Base-by-base conservation (phyloP, 2,113 vertebrate species). In the Periophthalmus modestus region DNA sequence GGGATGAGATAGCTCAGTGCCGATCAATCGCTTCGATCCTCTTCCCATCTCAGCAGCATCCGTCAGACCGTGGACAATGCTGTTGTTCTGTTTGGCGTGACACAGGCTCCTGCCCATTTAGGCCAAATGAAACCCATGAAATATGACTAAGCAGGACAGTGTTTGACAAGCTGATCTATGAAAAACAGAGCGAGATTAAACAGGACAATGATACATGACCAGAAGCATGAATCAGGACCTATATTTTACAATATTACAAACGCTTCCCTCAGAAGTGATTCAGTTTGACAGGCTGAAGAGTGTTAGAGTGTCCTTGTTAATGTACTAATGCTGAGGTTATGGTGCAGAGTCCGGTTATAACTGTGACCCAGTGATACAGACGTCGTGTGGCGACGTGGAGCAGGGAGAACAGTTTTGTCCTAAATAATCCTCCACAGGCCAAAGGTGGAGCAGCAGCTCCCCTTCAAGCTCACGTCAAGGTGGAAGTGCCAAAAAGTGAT, bases 11-110 rank as follows among this genome's bases (percentile, higher is more conserved):
- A 92, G 88, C 82, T 74, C 77, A 86, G 72, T 54, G 71, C 34
- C 47, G 89, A 93, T 94, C 93, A 92, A 94, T 93, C 83, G 78
- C 87, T 94, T 94, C 91, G 92, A 94, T 93, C 86, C 81, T 69
- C 62, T 73, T 80, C 87, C 82, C 85, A 78, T 89, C 91, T 87
- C 89, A 77, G 81, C 81, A 88, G 83, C 81, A 83, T 92, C 91
- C 91, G 90, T 93, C 89, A 91, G 85, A 81, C 84, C 59, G 82
- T 88, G 81, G 85, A 90, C 86, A 87, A 82, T 88, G 87, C 66
- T 87, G 85, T 85, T 83, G 90, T 83, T 79, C 75, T 81, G 82
- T 84, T 89, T 85, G 85, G 80, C 48, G 61, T 79, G 83, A 82
- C 73, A 68, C 66, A 69, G 76, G 68, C 68, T 68, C 28, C 3